Evolutionary conservation across 2,113 vertebrate species (phyloP).

Genomic region (Astur gentilis): DNA sequence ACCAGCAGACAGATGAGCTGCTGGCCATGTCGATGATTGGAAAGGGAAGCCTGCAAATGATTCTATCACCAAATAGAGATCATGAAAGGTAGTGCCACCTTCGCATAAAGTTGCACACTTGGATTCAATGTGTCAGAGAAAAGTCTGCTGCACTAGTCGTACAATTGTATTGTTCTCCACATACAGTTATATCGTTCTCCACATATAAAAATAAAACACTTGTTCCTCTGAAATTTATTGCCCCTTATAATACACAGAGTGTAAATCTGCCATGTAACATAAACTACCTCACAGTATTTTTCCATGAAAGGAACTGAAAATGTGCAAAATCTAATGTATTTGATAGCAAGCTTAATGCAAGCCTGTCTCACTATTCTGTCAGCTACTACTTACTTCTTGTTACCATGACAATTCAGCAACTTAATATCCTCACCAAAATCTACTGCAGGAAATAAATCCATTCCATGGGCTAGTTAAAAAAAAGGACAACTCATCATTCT

Average conservation of each 20-base stretch:
- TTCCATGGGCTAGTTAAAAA: neutral
- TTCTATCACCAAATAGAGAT: neutral
- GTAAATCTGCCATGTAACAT: neutral
- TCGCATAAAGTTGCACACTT: neutral
- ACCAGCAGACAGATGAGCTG: neutral
- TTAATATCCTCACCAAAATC: neutral
- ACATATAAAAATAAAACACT: neutral
- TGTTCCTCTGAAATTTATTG: neutral
- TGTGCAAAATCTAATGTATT: neutral
- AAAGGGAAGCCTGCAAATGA: neutral
- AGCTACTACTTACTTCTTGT: neutral
- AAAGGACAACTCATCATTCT: neutral
- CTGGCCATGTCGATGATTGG: rapidly evolving
- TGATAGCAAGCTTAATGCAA: neutral
- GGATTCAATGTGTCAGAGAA: neutral
- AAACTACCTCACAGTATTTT: neutral
- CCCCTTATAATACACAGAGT: neutral
- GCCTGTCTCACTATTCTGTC: neutral
- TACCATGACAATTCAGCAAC: constrained; percentile 37
- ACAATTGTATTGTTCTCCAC: neutral
- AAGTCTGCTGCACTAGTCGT: neutral
- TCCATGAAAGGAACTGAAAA: neutral
- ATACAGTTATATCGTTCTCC: neutral
- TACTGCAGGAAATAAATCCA: neutral
- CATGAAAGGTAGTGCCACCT: neutral